These are phyloP conservation scores for Bombus superbus DNA, from an alignment of 1,140 invertebrate genomes.

Conservation along the genomic window DNA sequence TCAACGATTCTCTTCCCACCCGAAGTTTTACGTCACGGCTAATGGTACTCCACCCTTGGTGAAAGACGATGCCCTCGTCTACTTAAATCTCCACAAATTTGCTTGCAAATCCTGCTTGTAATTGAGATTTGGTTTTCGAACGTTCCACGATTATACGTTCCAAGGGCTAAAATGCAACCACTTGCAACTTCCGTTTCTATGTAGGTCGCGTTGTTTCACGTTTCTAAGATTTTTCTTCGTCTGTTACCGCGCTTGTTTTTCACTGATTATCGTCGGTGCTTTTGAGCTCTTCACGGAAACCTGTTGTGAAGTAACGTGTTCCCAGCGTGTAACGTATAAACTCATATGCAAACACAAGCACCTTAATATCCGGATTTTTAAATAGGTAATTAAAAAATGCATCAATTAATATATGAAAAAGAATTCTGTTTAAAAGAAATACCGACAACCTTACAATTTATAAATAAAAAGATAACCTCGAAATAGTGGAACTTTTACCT, in stretches of 20 bases:
- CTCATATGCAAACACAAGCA: not conserved
- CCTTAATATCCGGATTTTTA: not conserved
- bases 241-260: not conserved
- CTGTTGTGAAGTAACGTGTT: too few relatives aligned
- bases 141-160: not conserved
- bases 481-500: too few relatives aligned
- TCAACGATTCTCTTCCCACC: not conserved
- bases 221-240: not conserved
- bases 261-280: not conserved
- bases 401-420: too few relatives aligned
- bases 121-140: conserved; percentile 17
- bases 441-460: too few relatives aligned
- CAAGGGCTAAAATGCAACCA: not conserved
- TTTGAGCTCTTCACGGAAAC: not conserved
- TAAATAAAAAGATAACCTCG: not conserved
- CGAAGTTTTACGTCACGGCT: not conserved
- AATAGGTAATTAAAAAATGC: not conserved
- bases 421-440: too few relatives aligned
- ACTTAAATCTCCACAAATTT: not conserved
- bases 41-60: not conserved
- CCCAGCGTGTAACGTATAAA: too few relatives aligned
- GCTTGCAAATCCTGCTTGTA: not conserved
- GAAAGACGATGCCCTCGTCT: not conserved
- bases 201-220: conserved; percentile 19
- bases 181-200: not conserved